Conservation (phyloP, 2,797 vertebrate genomes). For the Eidolon dupreanum region DNA sequence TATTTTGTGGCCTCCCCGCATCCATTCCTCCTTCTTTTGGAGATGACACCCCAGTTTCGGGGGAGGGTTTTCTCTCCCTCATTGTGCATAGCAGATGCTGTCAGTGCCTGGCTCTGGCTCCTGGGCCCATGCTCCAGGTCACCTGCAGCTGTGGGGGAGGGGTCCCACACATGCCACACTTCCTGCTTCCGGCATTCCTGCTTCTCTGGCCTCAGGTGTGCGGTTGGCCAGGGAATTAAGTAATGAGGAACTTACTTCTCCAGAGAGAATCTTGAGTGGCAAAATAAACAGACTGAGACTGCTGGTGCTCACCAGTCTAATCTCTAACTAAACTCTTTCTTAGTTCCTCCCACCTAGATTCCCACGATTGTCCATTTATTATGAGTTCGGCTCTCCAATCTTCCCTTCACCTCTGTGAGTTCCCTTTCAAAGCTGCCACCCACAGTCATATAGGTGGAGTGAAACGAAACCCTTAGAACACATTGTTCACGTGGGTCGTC, state of each 20-base stretch:
- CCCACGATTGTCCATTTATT: neutral
- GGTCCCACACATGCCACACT: neutral
- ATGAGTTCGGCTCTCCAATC: neutral
- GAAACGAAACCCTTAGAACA: no score
- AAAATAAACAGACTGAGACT: neutral
- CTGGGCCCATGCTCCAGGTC: neutral
- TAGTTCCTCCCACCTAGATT: neutral
- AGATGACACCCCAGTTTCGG: neutral
- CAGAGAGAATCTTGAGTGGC: neutral
- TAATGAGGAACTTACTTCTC: neutral
- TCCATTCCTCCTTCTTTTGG: neutral
- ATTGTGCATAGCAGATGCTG: neutral
- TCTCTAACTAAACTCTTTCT: neutral
- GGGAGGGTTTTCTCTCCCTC: neutral
- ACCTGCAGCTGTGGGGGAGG: neutral
- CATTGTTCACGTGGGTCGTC: fast-evolving
- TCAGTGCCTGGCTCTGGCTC: neutral
- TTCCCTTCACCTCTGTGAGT: neutral
- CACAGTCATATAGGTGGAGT: neutral
- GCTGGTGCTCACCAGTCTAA: neutral
- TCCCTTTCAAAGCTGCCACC: neutral
- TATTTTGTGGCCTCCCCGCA: neutral
- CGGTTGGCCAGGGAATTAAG: neutral
- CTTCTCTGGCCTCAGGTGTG: neutral
- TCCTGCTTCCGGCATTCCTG: no score